phyloP scores from a whole-genome alignment of 2,888 invertebrate genomes.

The Linhomoeus sp. region DNA sequence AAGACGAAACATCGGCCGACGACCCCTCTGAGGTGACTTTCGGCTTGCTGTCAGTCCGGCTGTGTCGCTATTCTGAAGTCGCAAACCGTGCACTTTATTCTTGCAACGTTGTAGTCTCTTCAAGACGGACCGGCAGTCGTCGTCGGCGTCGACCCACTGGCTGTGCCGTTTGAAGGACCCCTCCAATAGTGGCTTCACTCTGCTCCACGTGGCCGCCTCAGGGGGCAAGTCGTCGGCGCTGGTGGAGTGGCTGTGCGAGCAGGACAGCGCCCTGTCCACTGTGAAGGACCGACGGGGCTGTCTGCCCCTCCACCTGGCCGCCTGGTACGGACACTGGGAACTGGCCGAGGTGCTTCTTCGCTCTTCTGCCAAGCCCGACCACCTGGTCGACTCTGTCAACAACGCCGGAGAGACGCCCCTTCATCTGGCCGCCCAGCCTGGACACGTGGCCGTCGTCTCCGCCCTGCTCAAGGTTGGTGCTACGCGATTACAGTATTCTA shows the following conservation, averaged over 20 bases:
- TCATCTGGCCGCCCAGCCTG: slow-evolving; percentile 52
- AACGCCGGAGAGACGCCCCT: slow-evolving; percentile 39
- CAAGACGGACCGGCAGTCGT: too few species aligned
- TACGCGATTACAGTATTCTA: neutral
- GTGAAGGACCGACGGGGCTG: slow-evolving; percentile 14
- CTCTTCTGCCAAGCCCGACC: neutral
- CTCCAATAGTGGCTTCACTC: slow-evolving; percentile 31
- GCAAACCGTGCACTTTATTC: too few species aligned
- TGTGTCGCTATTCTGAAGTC: too few species aligned
- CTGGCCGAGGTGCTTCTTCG: slow-evolving; percentile 4
- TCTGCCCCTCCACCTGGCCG: slow-evolving; percentile 20
- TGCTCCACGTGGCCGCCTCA: slow-evolving; percentile 52
- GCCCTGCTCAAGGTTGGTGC: slow-evolving; percentile 43
- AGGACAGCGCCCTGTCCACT: slow-evolving; percentile 11
- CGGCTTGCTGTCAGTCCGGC: too few species aligned
- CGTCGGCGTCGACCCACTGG: too few species aligned
- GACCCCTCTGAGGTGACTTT: neutral
- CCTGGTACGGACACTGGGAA: slow-evolving; percentile 17
- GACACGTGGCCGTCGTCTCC: slow-evolving; percentile 45
- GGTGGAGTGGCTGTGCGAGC: slow-evolving; percentile 8
- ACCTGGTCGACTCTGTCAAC: slow-evolving; percentile 6
- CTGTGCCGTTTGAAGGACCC: too few species aligned
- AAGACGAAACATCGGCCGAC: neutral
- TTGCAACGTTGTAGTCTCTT: too few species aligned
- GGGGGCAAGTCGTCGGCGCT: slow-evolving; percentile 46